Evolutionary conservation across 2,113 vertebrate genomes (phyloP), one percentile per base, ranked within the genome.

Genomic region (Nesoenas mayeri): DNA sequence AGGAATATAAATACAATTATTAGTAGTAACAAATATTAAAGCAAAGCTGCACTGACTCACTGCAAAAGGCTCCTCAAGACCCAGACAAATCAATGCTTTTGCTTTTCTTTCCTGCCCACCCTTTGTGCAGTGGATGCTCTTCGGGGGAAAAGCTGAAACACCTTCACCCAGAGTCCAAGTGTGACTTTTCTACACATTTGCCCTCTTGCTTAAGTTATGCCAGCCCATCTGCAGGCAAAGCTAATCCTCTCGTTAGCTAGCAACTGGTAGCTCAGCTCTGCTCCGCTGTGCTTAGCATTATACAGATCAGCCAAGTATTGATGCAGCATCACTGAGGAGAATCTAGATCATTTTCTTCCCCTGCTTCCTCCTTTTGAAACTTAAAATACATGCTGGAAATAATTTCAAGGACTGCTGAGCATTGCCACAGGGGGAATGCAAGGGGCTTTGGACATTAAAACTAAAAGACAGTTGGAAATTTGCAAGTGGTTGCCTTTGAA

Each of bases 391-490:
- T 56, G 72, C 86, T 97, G 95, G 84, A 98, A 97, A 97, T 97
- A 95, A 97, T 97, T 97, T 97, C 97, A 97, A 96, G 96, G 97
- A 91, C 92, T 96, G 92, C 91, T 97, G 96, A 97, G 79, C 94
- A 97, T 91, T 94, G 94, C 93, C 93, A 89, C 95, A 71, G 74
- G 74, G 85, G 93, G 93, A 97, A 93, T 65, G 78, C 78, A 95
- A 96, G 94, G 82, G 81, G 77, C 72, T 96, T 90, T 95, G 93
- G 92, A 91, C 93, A 84, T 89, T 80, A 87, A 95, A 81, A 80
- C 88, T 77, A 64, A 93, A 95, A 95, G 91, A 93, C 93, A 93
- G 87, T 67, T 93, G 83, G 94, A 97, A 97, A 96, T 94, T 75
- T 97, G 90, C 89, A 94, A 91, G 70, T 14, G 10, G 92, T 69